Base-by-base conservation (phyloP, 2,888 invertebrate genomes). In the Trichogramma dendrolimi region DNA sequence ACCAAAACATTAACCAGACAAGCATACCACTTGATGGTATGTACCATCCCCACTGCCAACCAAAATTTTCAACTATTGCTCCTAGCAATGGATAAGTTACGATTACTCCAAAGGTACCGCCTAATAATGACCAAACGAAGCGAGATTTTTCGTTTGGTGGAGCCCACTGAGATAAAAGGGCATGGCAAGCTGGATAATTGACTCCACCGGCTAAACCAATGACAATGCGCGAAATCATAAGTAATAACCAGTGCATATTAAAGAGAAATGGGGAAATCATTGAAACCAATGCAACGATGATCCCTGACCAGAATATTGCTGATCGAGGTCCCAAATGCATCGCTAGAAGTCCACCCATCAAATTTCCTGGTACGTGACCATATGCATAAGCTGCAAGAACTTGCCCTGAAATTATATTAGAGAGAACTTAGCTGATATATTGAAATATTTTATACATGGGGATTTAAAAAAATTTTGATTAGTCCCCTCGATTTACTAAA, bases 81-180 rank as follows among this genome's bases (percentile, higher is more conserved):
- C 88, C 88, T 43, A 87, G 83, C 1, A 88, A 74, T 0, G 87
- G 87, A 84, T 87, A 89, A 0, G 89, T 87, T 4, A 87, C 79
- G 4, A 88, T 86, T 0, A 88, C 89, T 4, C 87, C 89, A 59
- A 89, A 81, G 0, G 88, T 87, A 6, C 89, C 89, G n/a, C 89
- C 89, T 83, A 88, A 86, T 71, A 89, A 80, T 0, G 88, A 84
- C 68, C 87, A 86, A 1, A 89, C 81, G 71, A 90, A 89, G 73
- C 88, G 87, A n/a, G 89, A 87, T 73, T 86, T 88, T 73, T 89
- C 89, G 14, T 84, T 82, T 2, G 89, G 88, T 0, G 89, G 89
- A 0, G 87, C 83, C 89, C 89, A 90, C 71, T 85, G 82, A 0
- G 89, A 87, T 4, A 89, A 85, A 61, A 90, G 73, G 5, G 82